Conservation (phyloP, 2,888 invertebrate genomes). For the Cancer borealis region DNA sequence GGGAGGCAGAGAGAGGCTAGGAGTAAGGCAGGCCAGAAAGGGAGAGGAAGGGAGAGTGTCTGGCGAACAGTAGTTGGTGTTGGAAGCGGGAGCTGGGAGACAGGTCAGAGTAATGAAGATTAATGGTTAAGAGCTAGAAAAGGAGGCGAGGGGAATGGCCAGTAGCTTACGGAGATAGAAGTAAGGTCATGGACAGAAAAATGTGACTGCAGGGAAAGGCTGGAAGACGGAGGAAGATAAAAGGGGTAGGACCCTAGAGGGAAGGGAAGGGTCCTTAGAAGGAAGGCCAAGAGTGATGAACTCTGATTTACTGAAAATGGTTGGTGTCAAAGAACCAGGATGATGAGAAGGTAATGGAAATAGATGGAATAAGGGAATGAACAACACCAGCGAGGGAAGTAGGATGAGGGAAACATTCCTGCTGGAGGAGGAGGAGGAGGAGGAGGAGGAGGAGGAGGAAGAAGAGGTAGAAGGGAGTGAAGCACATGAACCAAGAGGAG, state of each 20-base stretch:
- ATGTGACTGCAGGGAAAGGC: neutral
- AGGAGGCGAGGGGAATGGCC: neutral
- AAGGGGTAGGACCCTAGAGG: neutral
- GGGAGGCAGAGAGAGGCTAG: neutral
- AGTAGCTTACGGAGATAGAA: neutral
- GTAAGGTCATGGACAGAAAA: too few relatives aligned
- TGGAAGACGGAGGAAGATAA: neutral
- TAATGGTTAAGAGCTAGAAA: neutral
- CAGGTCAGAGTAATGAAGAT: slow-evolving; percentile 20
- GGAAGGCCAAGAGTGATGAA: neutral
- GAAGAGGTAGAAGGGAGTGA: too few relatives aligned
- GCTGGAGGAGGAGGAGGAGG: too few relatives aligned
- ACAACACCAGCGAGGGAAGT: neutral
- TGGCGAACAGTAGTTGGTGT: neutral
- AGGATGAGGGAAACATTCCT: neutral
- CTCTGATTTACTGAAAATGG: too few relatives aligned
- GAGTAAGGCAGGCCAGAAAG: neutral
- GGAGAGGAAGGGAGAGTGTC: neutral
- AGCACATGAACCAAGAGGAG: too few relatives aligned
- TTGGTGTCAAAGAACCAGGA: too few relatives aligned
- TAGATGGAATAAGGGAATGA: neutral
- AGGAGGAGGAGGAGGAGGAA: too few relatives aligned
- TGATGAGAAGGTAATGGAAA: too few relatives aligned
- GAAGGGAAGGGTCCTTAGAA: neutral
- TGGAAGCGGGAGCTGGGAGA: neutral